These are phyloP conservation scores for Orthosia incerta DNA, from an alignment of 2,888 invertebrate species.

Conservation along the genomic window DNA sequence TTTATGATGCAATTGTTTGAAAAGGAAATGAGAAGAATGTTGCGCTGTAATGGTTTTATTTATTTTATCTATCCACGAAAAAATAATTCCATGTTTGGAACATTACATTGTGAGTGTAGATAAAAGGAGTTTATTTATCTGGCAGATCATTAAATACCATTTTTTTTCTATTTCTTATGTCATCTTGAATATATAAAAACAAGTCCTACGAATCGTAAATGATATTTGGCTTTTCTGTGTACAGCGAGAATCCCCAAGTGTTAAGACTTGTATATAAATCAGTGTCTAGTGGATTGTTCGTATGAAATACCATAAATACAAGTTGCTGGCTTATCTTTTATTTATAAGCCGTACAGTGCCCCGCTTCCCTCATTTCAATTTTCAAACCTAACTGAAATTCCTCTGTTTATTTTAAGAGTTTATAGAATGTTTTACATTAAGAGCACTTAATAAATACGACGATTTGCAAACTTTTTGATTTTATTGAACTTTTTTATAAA, in stretches of 20 bases:
- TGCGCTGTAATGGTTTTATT: no score
- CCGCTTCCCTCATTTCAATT: conserved; percentile 58
- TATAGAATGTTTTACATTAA: no score
- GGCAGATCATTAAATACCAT: no score
- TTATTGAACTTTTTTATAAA: conserved; percentile 11
- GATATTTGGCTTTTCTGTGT: conserved; percentile 10
- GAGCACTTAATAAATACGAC: no score
- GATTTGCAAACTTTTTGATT: conserved; percentile 11
- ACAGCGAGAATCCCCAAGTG: conserved; percentile 13
- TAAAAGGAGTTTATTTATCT: no score
- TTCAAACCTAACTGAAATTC: conserved; percentile 49
- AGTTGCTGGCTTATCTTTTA: conserved; percentile 49
- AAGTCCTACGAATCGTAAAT: not conserved
- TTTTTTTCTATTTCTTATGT: not conserved
- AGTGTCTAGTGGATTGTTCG: conserved; percentile 43
- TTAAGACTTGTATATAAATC: conserved; percentile 43
- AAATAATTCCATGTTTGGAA: no score
- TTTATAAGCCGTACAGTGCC: conserved; percentile 44
- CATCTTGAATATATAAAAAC: not conserved
- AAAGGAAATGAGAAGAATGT: no score
- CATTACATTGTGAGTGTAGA: no score
- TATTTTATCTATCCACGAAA: no score
- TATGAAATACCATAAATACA: conserved; percentile 42
- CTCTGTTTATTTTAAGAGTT: not conserved
- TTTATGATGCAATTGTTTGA: no score